Base-by-base conservation (phyloP, 2,888 invertebrate species). In the Lissonota sp. region DNA sequence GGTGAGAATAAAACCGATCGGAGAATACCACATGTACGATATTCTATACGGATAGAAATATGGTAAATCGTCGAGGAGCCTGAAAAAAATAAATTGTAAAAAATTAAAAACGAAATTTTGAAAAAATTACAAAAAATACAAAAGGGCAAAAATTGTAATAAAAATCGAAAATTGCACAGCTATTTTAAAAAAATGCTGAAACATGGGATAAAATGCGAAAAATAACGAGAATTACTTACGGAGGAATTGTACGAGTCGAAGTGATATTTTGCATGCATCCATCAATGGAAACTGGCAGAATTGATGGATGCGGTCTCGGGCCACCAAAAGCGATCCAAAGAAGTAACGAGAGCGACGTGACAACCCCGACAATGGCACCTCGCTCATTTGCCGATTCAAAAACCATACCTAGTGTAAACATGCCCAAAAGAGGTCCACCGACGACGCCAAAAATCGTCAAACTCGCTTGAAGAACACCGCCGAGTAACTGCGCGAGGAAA, bases 241-340 rank as follows among this genome's bases (percentile, higher is more conserved):
- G 26, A 26, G 26, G 3, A 26, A 26, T 26, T 26, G 26, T 26
- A 26, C 64, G 0, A 1, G 73, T 70, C 16, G 73, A 26, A 62
- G 75, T 77, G 10, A 58, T 10, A 6, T 70, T 14, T 40, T 37
- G 37, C 71, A 82, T 80, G 84, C 96, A 97, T 46, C 95, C 95
- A 4, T 93, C 94, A 0, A 93, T 94, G 10, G 94, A 94, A 55
- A 95, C 93, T 0, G 95, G 94, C 55, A 97, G 89, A 63, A 92
- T 93, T 5, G 92, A 91, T 0, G 94, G 90, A 0, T 93, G 91
- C 0, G 97, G 96, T 85, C 96, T 96, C 0, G 97, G 96, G 4
- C 95, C 95, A 0, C 97, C 97, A 90, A 98, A 97, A 67, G 97
- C 97, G 84, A 98, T 95, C 97, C 97, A 97, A 58, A 98, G 93